These are phyloP conservation scores for Tetragonula carbonaria DNA, from an alignment of 2,888 invertebrate species.

Conservation along the genomic window DNA sequence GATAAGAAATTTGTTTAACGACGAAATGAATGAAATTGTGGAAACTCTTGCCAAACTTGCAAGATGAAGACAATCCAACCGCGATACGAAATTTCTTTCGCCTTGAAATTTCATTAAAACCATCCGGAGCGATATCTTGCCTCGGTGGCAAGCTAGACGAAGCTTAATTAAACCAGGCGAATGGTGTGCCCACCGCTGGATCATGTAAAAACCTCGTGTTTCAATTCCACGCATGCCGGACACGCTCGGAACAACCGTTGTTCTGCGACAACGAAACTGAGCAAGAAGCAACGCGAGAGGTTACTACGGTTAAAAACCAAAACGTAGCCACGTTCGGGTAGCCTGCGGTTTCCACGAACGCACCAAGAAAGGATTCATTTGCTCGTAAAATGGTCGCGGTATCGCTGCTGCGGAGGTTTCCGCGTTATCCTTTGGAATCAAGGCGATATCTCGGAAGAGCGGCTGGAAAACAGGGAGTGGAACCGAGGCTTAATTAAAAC, in stretches of 20 bases:
- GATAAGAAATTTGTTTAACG: neutral
- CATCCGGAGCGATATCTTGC: slow-evolving; percentile 35
- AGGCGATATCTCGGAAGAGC: slow-evolving; percentile 49
- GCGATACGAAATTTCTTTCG: neutral
- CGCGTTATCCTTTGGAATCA: slow-evolving; percentile 35
- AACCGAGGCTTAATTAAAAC: slow-evolving; percentile 81
- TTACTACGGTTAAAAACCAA: slow-evolving; percentile 7
- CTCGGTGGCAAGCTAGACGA: slow-evolving; percentile 34
- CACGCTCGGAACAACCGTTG: neutral
- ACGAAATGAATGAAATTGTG: neutral
- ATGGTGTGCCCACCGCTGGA: slow-evolving; percentile 32
- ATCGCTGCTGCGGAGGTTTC: slow-evolving; percentile 10
- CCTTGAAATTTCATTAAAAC: slow-evolving; percentile 52
- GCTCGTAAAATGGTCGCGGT: slow-evolving; percentile 16
- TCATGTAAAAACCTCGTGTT: slow-evolving; percentile 47
- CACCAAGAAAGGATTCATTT: slow-evolving; percentile 45
- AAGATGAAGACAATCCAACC: neutral
- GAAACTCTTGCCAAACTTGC: neutral
- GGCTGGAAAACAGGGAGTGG: neutral
- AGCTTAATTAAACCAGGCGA: slow-evolving; percentile 54
- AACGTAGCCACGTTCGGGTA: slow-evolving; percentile 21
- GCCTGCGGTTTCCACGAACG: slow-evolving; percentile 35
- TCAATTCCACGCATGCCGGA: slow-evolving; percentile 45
- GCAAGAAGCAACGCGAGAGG: neutral
- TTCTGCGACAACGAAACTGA: neutral